Evolutionary conservation across 2,113 vertebrate genomes (phyloP).

Genomic region (Tyto alba): DNA sequence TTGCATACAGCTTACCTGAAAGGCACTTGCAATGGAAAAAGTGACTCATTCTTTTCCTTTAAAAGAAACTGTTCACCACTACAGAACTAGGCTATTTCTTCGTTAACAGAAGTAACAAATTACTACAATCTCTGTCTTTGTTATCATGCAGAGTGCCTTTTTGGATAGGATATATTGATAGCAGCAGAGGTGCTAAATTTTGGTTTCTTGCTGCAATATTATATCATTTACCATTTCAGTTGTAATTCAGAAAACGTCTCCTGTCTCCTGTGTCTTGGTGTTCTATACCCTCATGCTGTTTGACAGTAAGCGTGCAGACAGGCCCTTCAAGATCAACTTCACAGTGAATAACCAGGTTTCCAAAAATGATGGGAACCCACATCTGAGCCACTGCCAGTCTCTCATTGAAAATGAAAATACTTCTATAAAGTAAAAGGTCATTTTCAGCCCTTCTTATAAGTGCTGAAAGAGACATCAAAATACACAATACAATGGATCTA

Average conservation of each 20-base stretch:
- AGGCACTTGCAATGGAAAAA: neutral
- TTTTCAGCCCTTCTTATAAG: neutral
- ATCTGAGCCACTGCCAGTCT: neutral
- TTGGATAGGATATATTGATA: neutral
- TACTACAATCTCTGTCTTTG: neutral
- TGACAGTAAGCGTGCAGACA: neutral
- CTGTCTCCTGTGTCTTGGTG: neutral
- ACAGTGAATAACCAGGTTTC: neutral
- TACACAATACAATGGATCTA: neutral
- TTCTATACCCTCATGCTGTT: neutral
- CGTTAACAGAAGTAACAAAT: neutral
- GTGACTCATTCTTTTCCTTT: neutral
- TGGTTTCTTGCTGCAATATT: neutral
- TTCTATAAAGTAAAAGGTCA: neutral
- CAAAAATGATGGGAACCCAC: neutral
- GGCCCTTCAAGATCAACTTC: neutral
- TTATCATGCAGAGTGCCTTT: neutral
- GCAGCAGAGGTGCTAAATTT: neutral
- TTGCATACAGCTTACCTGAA: neutral
- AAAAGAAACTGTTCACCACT: neutral
- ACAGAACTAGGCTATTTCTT: neutral
- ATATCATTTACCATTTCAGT: neutral
- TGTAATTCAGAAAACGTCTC: neutral
- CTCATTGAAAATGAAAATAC: neutral
- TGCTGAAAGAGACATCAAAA: neutral